Conservation (phyloP, 92 coral and sea anemone genomes). For the Palythoa heliodiscus region DNA sequence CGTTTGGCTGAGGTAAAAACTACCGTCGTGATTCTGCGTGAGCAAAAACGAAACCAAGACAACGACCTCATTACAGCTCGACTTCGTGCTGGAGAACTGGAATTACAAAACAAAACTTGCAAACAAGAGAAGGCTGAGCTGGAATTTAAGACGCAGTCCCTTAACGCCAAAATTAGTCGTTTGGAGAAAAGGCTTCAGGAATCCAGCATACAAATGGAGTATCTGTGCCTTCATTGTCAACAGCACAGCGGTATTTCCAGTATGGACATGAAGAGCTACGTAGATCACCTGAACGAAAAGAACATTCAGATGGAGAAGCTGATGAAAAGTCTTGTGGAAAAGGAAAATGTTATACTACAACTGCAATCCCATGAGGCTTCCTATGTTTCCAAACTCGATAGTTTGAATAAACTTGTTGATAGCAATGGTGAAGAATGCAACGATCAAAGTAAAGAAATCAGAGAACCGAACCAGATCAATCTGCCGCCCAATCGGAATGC, state of each 20-base stretch:
- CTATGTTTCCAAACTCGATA: background rate
- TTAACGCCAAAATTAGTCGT: slow-evolving; percentile 13
- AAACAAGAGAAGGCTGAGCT: background rate
- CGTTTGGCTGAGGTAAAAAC: slow-evolving; percentile 24
- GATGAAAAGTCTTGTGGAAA: background rate
- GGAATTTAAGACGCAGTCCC: slow-evolving; percentile 9
- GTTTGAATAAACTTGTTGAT: background rate
- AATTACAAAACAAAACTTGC: background rate
- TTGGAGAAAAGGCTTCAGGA: slow-evolving; percentile 32
- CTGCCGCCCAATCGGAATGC: background rate
- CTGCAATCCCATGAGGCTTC: background rate
- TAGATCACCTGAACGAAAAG: slow-evolving; percentile 12
- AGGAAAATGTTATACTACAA: background rate
- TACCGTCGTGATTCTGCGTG: background rate
- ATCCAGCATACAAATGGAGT: slow-evolving; percentile 6
- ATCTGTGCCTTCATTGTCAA: slow-evolving; percentile 21
- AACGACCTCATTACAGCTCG: background rate
- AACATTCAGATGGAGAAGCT: background rate
- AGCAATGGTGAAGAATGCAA: background rate
- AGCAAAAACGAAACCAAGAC: background rate
- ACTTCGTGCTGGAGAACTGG: slow-evolving; percentile 4
- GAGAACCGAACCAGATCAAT: background rate
- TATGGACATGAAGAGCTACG: slow-evolving; percentile 5
- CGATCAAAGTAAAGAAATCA: background rate
- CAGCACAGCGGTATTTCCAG: slow-evolving; percentile 18